Conservation (phyloP, 1,140 invertebrate genomes). For the Arctopsyche grandis region DNA sequence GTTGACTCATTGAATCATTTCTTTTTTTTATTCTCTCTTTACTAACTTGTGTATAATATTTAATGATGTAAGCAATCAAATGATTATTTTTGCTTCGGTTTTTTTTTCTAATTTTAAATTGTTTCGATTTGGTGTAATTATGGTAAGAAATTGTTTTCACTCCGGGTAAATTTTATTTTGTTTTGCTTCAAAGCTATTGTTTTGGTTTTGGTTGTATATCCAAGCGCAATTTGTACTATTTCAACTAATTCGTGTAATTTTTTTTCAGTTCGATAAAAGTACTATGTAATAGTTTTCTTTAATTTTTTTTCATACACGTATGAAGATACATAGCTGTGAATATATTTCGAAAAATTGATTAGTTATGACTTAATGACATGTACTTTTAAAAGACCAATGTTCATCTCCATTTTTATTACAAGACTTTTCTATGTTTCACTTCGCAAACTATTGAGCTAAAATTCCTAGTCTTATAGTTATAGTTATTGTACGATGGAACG, state of each 20-base stretch:
- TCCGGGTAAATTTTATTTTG: background rate
- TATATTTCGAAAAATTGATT: background rate
- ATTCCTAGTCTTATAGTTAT: no score
- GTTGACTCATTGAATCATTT: background rate
- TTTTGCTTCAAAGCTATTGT: background rate
- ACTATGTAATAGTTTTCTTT: background rate
- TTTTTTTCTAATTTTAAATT: no score
- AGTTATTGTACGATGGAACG: no score
- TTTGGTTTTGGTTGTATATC: background rate
- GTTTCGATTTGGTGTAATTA: no score
- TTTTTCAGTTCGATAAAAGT: background rate
- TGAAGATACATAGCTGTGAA: no score
- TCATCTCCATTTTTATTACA: no score
- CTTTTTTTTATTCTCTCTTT: background rate
- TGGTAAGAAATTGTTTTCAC: background rate
- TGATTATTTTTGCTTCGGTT: no score
- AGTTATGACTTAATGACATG: no score
- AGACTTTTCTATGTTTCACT: no score
- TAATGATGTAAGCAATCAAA: no score
- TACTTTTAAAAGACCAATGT: no score
- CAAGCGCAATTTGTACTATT: background rate
- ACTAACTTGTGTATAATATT: background rate
- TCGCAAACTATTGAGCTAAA: no score
- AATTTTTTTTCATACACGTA: background rate
- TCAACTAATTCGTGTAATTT: background rate